Evolutionary conservation across 2,888 invertebrate genomes (phyloP).

Genomic region (Ethmia dodecea): DNA sequence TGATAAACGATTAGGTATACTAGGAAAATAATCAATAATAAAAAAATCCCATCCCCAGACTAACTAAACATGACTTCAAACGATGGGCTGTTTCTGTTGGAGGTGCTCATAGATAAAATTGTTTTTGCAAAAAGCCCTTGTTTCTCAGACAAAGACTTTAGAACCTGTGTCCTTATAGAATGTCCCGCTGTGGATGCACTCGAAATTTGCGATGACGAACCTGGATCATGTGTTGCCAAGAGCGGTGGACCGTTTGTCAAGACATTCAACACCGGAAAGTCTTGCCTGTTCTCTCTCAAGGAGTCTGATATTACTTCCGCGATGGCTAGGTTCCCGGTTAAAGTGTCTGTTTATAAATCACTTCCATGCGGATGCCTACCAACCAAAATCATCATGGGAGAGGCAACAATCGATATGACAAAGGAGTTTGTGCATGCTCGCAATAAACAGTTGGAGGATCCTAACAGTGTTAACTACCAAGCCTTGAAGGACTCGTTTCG

Average conservation of each 20-base stretch:
- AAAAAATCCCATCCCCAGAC: conserved; percentile 53
- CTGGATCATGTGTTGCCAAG: conserved; percentile 48
- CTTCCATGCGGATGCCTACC: conserved; percentile 80
- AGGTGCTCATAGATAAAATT: conserved; percentile 79
- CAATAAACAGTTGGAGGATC: conserved; percentile 61
- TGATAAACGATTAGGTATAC: conserved; percentile 21
- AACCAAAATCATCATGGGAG: conserved; percentile 79
- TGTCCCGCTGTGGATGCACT: conserved; percentile 77
- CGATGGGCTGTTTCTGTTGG: conserved; percentile 79
- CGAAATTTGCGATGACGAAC: conserved; percentile 80
- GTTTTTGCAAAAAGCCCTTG: conserved; percentile 57
- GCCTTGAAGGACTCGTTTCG: conserved; percentile 79
- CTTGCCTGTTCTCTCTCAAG: conserved; percentile 81
- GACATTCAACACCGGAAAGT: conserved; percentile 80
- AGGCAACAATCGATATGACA: conserved; percentile 76
- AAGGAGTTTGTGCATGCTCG: conserved; percentile 79
- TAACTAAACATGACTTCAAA: conserved; percentile 49
- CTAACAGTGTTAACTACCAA: conserved; percentile 69
- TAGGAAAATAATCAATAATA: conserved; percentile 17
- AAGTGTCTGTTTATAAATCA: conserved; percentile 76
- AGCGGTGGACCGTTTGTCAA: conserved; percentile 59
- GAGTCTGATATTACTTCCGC: conserved; percentile 71
- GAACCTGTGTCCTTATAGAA: conserved; percentile 80
- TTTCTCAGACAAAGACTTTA: conserved; percentile 63
- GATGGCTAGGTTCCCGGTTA: conserved; percentile 74